Evolutionary conservation across 92 coral and sea anemone species (phyloP), one percentile per base, ranked within the genome.

Genomic region (Paramuricea clavata): DNA sequence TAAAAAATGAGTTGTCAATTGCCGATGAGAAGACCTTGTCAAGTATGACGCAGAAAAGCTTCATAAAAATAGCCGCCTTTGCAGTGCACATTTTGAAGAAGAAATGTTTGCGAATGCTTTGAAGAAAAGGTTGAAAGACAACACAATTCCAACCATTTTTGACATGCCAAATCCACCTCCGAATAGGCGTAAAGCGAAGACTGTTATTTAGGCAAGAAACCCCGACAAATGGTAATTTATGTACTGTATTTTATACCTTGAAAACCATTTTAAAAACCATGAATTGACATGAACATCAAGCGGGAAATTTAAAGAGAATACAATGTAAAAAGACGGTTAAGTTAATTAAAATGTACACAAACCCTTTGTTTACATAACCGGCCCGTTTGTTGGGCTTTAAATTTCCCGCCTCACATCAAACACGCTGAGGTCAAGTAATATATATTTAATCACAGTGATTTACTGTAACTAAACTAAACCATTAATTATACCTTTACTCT

Each of bases 141-240:
- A 69, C 49, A 44, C 75, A 69, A 44, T 69, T 69, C 47, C 75
- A 31, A 69, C 75, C 23, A 69, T 69, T 31, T 69, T 69, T n/a
- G 49, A 69, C 75, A 44, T 69, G 44, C 75, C 49, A 33, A 69
- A 28, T 69, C 75, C 75, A 39, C 74, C 39, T 9, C 74, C 75
- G 49, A 30, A 13, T 28, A 69, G 75, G 43, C 21, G 75, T 33
- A 39, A 69, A 69, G 47, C 75, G 43, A 69, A 69, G 49, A 69
- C 43, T 69, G 75, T 15, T 69, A 33, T 69, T 69, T 39, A 44
- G 43, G 8, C 26, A 33, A 10, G 75, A 69, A 69, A 0, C 15
- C 33, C 33, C 68, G 68, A 26, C 68, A 16, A 21, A 60, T 26
- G 68, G 68, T 60, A 60, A 60, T 60, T 22, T 60, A 19, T 47